A percentile compares a stretch with the other conserved stretches of the same genome.
phyloP scores from a whole-genome alignment of 2,888 invertebrate species.

The Hipparchia sbordonii region DNA sequence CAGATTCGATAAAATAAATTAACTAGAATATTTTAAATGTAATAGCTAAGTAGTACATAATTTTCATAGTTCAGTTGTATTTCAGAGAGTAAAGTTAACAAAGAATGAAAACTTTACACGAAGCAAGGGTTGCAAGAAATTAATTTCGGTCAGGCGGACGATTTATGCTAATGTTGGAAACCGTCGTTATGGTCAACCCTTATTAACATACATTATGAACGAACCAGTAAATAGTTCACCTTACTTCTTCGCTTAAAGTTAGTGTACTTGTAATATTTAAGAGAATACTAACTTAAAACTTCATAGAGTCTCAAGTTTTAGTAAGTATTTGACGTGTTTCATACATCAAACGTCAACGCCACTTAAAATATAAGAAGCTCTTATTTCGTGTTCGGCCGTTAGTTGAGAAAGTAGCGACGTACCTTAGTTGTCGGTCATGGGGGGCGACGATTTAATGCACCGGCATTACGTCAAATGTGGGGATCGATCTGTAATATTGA shows the following conservation, averaged over 20 bases:
- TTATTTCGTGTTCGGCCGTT: not conserved
- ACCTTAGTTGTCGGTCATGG: conserved; percentile 41
- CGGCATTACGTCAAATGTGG: conserved; percentile 43
- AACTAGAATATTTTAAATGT: too few species aligned
- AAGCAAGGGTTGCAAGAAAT: conserved; percentile 17
- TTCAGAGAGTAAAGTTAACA: not conserved
- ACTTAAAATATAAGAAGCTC: not conserved
- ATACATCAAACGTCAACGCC: too few species aligned
- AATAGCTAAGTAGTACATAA: too few species aligned
- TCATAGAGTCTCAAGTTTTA: too few species aligned
- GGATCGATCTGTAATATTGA: conserved; percentile 46
- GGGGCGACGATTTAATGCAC: conserved; percentile 40
- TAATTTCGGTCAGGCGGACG: conserved; percentile 17
- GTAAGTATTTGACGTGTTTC: too few species aligned
- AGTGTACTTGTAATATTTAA: not conserved
- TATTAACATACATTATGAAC: conserved; percentile 24
- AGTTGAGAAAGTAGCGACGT: conserved; percentile 34
- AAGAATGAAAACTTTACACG: conserved; percentile 5
- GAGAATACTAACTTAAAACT: not conserved
- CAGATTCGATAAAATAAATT: too few species aligned
- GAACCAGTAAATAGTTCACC: conserved; percentile 2
- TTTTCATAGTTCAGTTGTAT: not conserved
- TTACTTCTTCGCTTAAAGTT: conserved; percentile 24
- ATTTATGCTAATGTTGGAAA: conserved; percentile 28
- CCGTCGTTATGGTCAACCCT: conserved; percentile 23